Conservation (phyloP, 2,888 invertebrate species). For the Augiades crinisus region DNA sequence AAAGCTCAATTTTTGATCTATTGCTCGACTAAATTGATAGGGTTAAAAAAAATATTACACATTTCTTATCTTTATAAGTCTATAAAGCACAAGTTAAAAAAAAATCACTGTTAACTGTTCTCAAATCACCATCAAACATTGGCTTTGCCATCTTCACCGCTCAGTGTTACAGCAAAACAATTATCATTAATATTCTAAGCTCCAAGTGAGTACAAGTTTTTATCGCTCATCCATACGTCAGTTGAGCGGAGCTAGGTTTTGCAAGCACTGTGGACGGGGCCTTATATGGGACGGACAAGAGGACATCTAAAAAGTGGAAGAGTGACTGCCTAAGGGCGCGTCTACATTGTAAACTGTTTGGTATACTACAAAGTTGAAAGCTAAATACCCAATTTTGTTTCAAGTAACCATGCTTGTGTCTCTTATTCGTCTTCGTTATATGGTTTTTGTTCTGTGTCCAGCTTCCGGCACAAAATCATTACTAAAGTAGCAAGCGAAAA, state of each 20-base stretch:
- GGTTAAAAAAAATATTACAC: no score
- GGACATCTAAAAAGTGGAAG: constrained; percentile 44
- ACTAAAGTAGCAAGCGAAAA: no score
- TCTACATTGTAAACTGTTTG: not conserved
- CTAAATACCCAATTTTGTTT: no score
- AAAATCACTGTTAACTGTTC: not conserved
- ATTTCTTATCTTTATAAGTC: no score
- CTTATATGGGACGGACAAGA: constrained; percentile 39
- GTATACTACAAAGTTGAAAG: no score
- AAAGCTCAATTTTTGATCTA: no score
- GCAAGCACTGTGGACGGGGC: constrained; percentile 35
- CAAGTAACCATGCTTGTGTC: no score
- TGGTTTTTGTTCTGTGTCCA: no score
- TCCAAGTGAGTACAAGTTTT: constrained; percentile 7
- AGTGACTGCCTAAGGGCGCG: constrained; percentile 9
- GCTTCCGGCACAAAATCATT: no score
- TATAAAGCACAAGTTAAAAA: no score
- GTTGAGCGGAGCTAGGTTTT: constrained; percentile 36
- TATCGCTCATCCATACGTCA: constrained; percentile 11
- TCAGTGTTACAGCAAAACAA: constrained; percentile 13
- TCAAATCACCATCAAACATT: not conserved
- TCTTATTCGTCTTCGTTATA: no score
- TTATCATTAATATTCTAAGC: constrained; percentile 25
- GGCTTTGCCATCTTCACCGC: not conserved
- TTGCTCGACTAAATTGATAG: no score